Evolutionary conservation across 2,113 vertebrate genomes (phyloP).

Genomic region (Gambusia affinis): DNA sequence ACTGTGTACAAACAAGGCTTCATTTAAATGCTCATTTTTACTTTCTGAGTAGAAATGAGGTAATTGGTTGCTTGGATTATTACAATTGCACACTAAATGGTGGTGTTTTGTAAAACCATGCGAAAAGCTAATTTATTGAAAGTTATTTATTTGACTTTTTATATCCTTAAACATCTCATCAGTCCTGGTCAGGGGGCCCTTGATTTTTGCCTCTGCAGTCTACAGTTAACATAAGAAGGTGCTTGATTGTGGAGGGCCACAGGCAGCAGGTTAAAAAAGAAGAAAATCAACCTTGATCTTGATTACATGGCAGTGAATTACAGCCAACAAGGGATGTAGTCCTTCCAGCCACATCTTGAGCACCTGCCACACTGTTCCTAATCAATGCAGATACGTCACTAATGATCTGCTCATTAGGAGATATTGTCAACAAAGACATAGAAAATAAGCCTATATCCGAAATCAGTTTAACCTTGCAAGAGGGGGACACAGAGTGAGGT

Average conservation of each 20-base stretch:
- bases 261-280: constrained; percentile 12
- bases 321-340: constrained; percentile 8
- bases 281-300: constrained; percentile 20
- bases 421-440: constrained; percentile 4
- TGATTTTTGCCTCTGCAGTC: constrained; percentile 3
- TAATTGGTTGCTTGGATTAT: too few relatives aligned
- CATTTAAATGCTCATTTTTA: too few relatives aligned
- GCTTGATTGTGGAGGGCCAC: constrained; percentile 29
- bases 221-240: constrained; percentile 5
- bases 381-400: constrained; percentile 7
- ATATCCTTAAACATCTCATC: neutral
- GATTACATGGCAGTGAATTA: neutral
- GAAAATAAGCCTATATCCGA: neutral
- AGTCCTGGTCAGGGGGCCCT: constrained; percentile 21
- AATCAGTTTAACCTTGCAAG: neutral
- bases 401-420: constrained; percentile 18
- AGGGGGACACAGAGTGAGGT: neutral
- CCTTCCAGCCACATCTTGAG: constrained; percentile 6
- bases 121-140: too few relatives aligned
- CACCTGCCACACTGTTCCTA: constrained; percentile 11
- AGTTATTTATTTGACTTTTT: too few relatives aligned
- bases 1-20: too few relatives aligned
- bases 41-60: too few relatives aligned
- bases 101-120: too few relatives aligned
- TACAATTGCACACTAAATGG: too few relatives aligned